These are phyloP conservation scores for Mirza zaza DNA, from an alignment of 2,113 vertebrate genomes.

Conservation along the genomic window DNA sequence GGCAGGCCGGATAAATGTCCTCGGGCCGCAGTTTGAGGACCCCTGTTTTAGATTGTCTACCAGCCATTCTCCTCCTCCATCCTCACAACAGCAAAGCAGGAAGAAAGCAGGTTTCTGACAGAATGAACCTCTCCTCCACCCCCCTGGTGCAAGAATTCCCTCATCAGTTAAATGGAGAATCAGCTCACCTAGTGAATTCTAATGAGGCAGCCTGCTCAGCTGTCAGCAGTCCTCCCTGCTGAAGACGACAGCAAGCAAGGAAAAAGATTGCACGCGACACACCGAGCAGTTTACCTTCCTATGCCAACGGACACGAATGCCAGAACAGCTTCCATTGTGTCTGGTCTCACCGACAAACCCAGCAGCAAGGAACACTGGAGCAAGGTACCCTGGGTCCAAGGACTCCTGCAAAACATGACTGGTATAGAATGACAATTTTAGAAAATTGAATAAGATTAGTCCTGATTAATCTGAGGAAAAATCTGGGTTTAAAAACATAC, in stretches of 20 bases:
- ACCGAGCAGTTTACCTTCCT: conserved; percentile 77
- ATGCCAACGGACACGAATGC: conserved; percentile 54
- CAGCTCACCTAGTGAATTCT: conserved; percentile 68
- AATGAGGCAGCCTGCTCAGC: conserved; percentile 77
- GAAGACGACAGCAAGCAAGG: conserved; percentile 79
- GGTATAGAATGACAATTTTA: background rate
- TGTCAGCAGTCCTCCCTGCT: conserved; percentile 79
- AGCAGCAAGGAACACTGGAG: background rate
- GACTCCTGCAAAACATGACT: background rate
- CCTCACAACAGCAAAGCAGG: background rate
- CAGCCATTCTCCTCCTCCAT: background rate
- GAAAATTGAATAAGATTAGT: conserved; percentile 38
- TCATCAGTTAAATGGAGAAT: conserved; percentile 76
- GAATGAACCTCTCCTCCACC: conserved; percentile 42
- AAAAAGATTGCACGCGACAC: background rate
- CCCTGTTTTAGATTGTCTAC: background rate
- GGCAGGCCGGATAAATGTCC: too few species aligned
- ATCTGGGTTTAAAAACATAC: background rate
- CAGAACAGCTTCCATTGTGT: background rate
- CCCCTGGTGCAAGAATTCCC: conserved; percentile 75
- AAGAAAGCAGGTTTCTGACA: conserved; percentile 61
- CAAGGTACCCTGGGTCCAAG: background rate
- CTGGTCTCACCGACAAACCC: background rate
- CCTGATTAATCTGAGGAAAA: conserved; percentile 24
- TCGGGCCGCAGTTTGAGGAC: too few species aligned